A percentile compares a stretch with the other conserved stretches of the same genome.
Conservation (phyloP, 1,140 invertebrate genomes). For the Danaus melanippus region DNA sequence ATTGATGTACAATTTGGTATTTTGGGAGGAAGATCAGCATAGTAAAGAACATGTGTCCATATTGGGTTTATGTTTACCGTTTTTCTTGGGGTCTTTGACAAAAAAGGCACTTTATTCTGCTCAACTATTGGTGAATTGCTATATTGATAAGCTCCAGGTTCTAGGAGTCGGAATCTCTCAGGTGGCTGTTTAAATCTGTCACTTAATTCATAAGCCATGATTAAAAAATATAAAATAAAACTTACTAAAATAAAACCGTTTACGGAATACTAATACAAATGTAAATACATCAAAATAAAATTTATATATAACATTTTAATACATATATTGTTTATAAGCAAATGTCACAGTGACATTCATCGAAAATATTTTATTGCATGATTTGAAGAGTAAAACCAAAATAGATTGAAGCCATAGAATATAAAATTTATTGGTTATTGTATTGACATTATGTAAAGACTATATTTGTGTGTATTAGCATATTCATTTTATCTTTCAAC, state of each 20-base stretch:
- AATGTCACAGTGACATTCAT: too few species aligned
- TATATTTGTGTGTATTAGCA: too few species aligned
- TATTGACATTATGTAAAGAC: too few species aligned
- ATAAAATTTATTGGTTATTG: too few species aligned
- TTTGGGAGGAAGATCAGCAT: slow-evolving; percentile 15
- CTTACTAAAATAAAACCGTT: neutral
- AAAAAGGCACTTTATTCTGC: slow-evolving; percentile 39
- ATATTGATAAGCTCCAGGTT: slow-evolving; percentile 48
- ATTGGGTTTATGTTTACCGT: slow-evolving; percentile 22
- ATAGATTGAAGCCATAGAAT: too few species aligned
- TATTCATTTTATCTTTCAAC: too few species aligned
- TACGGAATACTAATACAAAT: too few species aligned
- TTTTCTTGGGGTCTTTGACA: slow-evolving; percentile 31
- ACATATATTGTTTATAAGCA: too few species aligned
- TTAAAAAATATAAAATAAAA: slow-evolving; percentile 1
- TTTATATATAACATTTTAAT: too few species aligned
- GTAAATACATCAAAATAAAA: too few species aligned
- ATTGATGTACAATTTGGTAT: slow-evolving; percentile 44
- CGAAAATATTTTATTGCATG: too few species aligned
- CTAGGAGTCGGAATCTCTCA: slow-evolving; percentile 32
- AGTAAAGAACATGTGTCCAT: slow-evolving; percentile 48
- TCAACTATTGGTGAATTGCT: slow-evolving; percentile 15
- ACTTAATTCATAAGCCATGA: slow-evolving; percentile 37
- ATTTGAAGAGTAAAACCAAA: too few species aligned
- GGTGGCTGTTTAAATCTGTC: slow-evolving; percentile 28